Percentiles rank a stretch among this genome's conserved stretches.
Evolutionary conservation across 2,113 vertebrate genomes (phyloP).

Genomic region (Lichenostomus cassidix): DNA sequence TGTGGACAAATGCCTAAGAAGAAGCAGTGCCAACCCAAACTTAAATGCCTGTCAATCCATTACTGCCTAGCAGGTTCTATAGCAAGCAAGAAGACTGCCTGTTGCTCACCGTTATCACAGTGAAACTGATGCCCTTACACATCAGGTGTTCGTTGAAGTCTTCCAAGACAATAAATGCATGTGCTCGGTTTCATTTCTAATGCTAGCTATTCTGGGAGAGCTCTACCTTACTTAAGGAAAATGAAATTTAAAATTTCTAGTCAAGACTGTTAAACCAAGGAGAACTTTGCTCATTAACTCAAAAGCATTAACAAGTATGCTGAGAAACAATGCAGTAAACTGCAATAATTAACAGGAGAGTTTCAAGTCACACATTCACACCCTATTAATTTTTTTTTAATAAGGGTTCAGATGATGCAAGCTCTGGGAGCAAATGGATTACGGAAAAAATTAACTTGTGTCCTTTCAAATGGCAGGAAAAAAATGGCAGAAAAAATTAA

Average conservation of each 20-base stretch:
- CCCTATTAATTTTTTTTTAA: not conserved
- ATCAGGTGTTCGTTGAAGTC: not conserved
- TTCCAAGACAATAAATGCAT: not conserved
- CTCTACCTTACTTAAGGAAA: not conserved
- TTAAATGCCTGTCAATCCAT: not conserved
- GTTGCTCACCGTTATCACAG: not conserved
- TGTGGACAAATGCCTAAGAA: not conserved
- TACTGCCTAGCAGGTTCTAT: not conserved
- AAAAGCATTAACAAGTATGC: not conserved
- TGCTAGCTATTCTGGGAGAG: not conserved
- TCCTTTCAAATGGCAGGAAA: not conserved
- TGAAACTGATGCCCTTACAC: not conserved
- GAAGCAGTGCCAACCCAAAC: not conserved
- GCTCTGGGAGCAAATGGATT: not conserved
- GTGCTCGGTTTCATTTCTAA: not conserved
- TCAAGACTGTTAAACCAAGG: conserved; percentile 39
- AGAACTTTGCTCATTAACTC: conserved; percentile 43
- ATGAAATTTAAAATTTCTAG: not conserved
- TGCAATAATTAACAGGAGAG: conserved; percentile 50
- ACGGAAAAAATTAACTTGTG: not conserved
- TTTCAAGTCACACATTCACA: conserved; percentile 16
- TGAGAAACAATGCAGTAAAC: conserved; percentile 21
- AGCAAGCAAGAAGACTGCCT: not conserved
- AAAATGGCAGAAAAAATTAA: not conserved
- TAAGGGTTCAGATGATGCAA: conserved; percentile 12